These are phyloP conservation scores for Tenodera sinensis DNA, from an alignment of 2,888 invertebrate species.

Conservation along the genomic window DNA sequence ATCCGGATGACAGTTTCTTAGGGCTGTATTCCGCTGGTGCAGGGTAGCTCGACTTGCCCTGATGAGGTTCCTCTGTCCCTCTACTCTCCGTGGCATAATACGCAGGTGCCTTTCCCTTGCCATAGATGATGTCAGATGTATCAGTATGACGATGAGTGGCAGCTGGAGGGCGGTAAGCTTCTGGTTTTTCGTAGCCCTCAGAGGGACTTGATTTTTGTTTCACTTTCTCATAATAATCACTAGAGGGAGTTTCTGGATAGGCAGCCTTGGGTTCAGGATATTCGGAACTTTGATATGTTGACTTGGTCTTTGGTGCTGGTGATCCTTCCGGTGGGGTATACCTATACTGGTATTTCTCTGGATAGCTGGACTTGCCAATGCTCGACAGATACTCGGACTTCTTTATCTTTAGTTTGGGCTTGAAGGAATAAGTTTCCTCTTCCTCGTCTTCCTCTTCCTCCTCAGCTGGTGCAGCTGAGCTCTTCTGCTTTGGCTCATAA, in stretches of 20 bases:
- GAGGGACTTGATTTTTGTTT: slow-evolving; percentile 38
- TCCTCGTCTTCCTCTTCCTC: not conserved
- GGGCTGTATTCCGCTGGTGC: not conserved
- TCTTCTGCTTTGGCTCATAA: not conserved
- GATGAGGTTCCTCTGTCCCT: slow-evolving; percentile 25
- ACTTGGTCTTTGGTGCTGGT: not conserved
- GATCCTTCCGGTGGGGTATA: not conserved
- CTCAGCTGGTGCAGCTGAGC: not conserved
- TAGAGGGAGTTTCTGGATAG: not conserved
- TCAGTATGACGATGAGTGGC: slow-evolving; percentile 25
- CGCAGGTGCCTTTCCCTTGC: slow-evolving; percentile 18
- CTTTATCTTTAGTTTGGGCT: not conserved
- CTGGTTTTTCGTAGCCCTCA: slow-evolving; percentile 24
- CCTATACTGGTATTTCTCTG: not conserved
- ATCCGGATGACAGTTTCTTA: not conserved
- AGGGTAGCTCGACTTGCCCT: slow-evolving; percentile 24
- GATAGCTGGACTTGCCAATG: slow-evolving; percentile 25
- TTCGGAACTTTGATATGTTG: not conserved
- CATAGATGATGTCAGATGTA: slow-evolving; percentile 38
- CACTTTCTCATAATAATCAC: slow-evolving; percentile 4
- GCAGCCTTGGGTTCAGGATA: not conserved
- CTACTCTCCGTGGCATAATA: not conserved
- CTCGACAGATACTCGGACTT: not conserved
- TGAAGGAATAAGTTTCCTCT: not conserved
- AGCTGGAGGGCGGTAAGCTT: not conserved